Base-by-base conservation (phyloP, 1,140 invertebrate species). In the Drosophila tropicalis region DNA sequence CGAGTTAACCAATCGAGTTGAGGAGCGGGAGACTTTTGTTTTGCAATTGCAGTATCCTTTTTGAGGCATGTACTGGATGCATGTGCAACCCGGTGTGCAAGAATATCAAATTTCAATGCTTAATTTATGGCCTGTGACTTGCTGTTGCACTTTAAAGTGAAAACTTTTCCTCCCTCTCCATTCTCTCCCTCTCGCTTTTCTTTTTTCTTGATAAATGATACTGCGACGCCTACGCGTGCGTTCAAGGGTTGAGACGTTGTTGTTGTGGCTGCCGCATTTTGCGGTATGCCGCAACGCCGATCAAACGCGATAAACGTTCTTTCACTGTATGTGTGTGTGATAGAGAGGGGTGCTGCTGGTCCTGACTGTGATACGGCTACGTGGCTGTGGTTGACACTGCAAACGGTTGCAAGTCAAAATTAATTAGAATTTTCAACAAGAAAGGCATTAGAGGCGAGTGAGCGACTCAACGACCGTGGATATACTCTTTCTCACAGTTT, bases 371-470 rank as follows among this genome's bases (percentile, higher is more conserved):
- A 70, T 69, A 55, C 17, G 60, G 70, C 69, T 67, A 68, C 79
- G 84, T 76, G 79, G 67, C 83, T 87, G 83, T 67, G 72, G 84
- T 78, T 89, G 84, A 89, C 84, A 89, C 51, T 89, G 81, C 81
- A 80, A 89, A 80, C 85, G 84, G 81, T 74, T 89, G 84, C 84
- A 89, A 89, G 85, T 89, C 84, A 89, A 90, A 90, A 89, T 89
- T 89, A 89, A 89, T 89, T 89, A 89, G 84, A 89, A 89, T 89
- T 89, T 90, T 75, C 77, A 87, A 75, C 72, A 74, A 67, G 55
- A 70, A 56, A 51, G 40, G 34, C 51, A 51, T 44, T 36, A 36
- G 34, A 58, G 56, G 12, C 55, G 17, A 58, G 17, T 22, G 36
- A 7, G 32, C 15, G 56, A 41, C 44, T 19, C 41, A 63, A 62